Base-by-base conservation (phyloP, 2,888 invertebrate species). In the Cabera pusaria region DNA sequence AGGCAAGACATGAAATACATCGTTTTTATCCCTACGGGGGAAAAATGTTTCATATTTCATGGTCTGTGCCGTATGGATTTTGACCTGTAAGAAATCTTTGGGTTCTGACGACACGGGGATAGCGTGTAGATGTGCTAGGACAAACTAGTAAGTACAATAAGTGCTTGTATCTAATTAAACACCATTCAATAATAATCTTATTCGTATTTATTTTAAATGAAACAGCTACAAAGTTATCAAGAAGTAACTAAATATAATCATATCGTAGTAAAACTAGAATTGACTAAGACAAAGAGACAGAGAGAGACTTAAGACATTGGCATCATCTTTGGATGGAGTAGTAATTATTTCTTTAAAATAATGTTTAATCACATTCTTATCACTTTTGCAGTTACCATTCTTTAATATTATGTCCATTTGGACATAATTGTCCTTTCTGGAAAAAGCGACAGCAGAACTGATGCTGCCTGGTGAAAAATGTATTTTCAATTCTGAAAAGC, bases 291-390 rank as follows among this genome's bases (percentile, higher is more conserved):
- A n/a, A n/a, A n/a, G n/a, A n/a, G n/a, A n/a, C n/a, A n/a, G n/a
- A n/a, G n/a, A n/a, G n/a, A n/a, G n/a, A 5, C 18, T 18, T 5
- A 18, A 18, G 18, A n/a, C 18, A 18, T 18, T 18, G 18, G 18
- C 18, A 18, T 18, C 18, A 18, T 18, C 18, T 3, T 18, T 18
- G 18, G 18, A 18, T n/a, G n/a, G n/a, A 3, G 18, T n/a, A 18
- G 18, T 43, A 19, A 29, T 23, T 35, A 44, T 32, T 35, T 35
- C 31, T 21, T 40, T 44, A 40, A 40, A 44, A 24, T 44, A 44
- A 28, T 36, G 36, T 35, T 32, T 44, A 8, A 40, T 16, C 5
- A 44, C 26, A 10, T 31, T 44, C 4, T 19, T 25, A 9, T 35
- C 36, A 14, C 44, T 40, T 11, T 18, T 37, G 41, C 45, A 41